Evolutionary conservation across 2,113 vertebrate species (phyloP).

Genomic region (Etheostoma cragini): DNA sequence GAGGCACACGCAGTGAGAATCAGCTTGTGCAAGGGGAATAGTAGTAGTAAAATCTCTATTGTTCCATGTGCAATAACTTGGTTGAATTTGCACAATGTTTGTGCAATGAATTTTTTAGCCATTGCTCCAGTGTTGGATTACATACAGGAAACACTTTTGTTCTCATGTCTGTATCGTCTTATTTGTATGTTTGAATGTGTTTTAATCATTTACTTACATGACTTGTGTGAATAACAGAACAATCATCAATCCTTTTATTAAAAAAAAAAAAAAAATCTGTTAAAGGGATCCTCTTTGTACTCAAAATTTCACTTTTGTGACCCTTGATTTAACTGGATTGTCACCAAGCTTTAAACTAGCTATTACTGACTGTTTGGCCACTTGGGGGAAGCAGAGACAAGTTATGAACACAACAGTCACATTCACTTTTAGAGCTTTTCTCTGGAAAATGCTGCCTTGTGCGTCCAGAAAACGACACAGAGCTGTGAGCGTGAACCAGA

Average conservation of each 20-base stretch:
- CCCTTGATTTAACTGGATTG: background rate
- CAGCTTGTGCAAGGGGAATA: no score
- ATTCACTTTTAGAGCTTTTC: background rate
- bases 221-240: background rate
- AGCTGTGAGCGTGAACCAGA: background rate
- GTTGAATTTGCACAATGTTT: no score
- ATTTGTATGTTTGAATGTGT: background rate
- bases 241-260: background rate
- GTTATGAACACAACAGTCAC: background rate
- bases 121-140: no score
- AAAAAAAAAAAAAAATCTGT: no score
- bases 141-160: no score
- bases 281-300: background rate
- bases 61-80: no score
- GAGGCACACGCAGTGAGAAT: no score
- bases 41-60: no score
- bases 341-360: background rate
- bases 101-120: no score
- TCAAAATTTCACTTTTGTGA: background rate
- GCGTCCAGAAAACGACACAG: background rate
- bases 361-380: background rate
- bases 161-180: no score
- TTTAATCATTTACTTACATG: constrained; percentile 18
- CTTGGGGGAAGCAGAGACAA: background rate
- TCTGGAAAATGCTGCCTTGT: background rate